Conservation (phyloP, 2,888 invertebrate species). For the Drosophila mettleri region DNA sequence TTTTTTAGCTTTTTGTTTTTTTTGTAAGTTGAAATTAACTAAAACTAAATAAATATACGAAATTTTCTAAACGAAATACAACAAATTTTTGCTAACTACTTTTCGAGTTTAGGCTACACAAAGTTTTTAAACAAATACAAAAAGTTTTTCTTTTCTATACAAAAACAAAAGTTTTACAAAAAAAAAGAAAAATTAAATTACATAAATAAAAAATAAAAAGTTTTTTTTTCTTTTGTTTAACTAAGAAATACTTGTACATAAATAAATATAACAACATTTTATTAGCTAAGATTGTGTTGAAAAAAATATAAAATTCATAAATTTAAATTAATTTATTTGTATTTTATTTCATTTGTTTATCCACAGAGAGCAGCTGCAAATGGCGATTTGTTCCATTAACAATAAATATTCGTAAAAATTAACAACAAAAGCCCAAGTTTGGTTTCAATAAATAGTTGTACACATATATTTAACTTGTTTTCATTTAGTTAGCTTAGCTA, state of each 20-base stretch:
- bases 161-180: slow-evolving; percentile 11
- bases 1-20: slow-evolving; percentile 3
- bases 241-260: slow-evolving; percentile 23
- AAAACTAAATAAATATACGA: slow-evolving; percentile 14
- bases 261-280: slow-evolving; percentile 3
- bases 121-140: slow-evolving; percentile 42
- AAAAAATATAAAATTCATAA: neutral
- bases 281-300: slow-evolving; percentile 20
- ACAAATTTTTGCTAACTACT: slow-evolving; percentile 30
- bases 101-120: slow-evolving; percentile 21
- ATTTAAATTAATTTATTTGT: neutral
- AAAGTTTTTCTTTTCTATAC: slow-evolving; percentile 4
- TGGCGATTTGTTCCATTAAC: slow-evolving; percentile 21
- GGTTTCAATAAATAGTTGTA: slow-evolving; percentile 74
- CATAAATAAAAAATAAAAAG: neutral
- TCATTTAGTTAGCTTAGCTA: slow-evolving; percentile 61
- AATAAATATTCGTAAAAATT: slow-evolving; percentile 21
- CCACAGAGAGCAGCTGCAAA: slow-evolving; percentile 40
- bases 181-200: slow-evolving; percentile 1
- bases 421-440: slow-evolving; percentile 59
- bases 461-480: slow-evolving; percentile 79
- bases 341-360: slow-evolving; percentile 4
- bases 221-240: neutral
- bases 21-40: slow-evolving; percentile 54
- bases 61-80: slow-evolving; percentile 27